Conservation (phyloP, 1,140 invertebrate genomes). For the Drosophila mojavensis region DNA sequence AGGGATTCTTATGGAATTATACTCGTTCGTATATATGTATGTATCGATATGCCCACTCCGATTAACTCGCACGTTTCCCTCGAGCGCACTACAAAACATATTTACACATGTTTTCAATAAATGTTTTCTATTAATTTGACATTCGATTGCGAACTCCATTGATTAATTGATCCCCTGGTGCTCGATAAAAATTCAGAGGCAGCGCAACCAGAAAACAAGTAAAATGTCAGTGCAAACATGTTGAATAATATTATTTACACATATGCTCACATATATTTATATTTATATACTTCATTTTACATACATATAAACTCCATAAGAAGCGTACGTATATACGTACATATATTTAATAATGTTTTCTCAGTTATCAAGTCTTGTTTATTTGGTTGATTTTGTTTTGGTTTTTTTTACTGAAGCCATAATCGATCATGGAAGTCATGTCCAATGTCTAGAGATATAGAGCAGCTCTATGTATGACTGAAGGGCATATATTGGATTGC, state of each 20-base stretch:
- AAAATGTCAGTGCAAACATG: not conserved
- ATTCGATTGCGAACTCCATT: constrained; percentile 34
- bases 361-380: not conserved
- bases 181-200: constrained; percentile 31
- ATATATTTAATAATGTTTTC: too few relatives aligned
- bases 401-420: not conserved
- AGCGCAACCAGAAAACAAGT: constrained; percentile 20
- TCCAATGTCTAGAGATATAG: too few relatives aligned
- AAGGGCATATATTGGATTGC: too few relatives aligned
- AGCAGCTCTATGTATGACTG: too few relatives aligned
- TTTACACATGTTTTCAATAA: not conserved
- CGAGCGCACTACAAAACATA: not conserved
- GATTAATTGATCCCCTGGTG: constrained; percentile 41
- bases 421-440: not conserved
- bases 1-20: not conserved
- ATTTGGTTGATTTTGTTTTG: not conserved
- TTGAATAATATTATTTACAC: not conserved
- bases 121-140: constrained; percentile 23
- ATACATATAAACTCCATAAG: too few relatives aligned
- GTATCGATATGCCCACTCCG: too few relatives aligned
- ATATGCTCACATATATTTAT: too few relatives aligned
- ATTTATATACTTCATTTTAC: not conserved
- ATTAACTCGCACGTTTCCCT: not conserved
- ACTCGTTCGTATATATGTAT: too few relatives aligned
- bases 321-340: too few relatives aligned